phyloP scores from a whole-genome alignment of 2,797 vertebrate species.

The Enteromius paludinosus region DNA sequence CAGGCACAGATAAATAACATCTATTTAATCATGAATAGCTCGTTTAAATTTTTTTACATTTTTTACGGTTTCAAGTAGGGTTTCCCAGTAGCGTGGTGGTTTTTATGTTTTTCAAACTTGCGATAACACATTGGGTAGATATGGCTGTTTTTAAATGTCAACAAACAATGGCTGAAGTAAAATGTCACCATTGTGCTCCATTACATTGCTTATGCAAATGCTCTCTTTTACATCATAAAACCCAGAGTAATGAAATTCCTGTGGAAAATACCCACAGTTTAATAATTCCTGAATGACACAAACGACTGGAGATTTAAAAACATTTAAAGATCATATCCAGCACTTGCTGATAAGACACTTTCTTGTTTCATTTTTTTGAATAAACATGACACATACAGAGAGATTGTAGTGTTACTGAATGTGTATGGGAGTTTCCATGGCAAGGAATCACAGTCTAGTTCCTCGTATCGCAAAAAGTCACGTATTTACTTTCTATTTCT shows the following conservation, averaged over 20 bases:
- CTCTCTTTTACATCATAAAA: conserved; percentile 13
- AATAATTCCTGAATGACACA: conserved; percentile 35
- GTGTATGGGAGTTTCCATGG: conserved; percentile 17
- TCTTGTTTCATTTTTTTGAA: conserved; percentile 2
- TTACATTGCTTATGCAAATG: conserved; percentile 51
- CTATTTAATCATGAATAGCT: neutral
- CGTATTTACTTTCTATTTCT: conserved; percentile 16
- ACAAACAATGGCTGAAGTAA: conserved; percentile 38
- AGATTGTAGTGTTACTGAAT: neutral
- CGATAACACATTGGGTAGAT: conserved; percentile 21
- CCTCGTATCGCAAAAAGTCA: neutral
- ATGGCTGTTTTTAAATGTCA: conserved; percentile 52
- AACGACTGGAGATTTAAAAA: conserved; percentile 15
- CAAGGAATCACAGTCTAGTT: conserved; percentile 8
- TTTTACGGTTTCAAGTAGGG: neutral
- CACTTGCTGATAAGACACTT: neutral
- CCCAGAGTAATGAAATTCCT: conserved; percentile 42
- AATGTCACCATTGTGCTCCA: conserved; percentile 42
- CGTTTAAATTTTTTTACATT: neutral
- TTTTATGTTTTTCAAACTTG: neutral
- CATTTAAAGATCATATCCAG: conserved; percentile 21
- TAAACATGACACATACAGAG: conserved; percentile 1
- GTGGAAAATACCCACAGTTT: conserved; percentile 35
- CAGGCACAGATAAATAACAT: neutral
- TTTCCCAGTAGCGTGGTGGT: neutral